phyloP scores from a whole-genome alignment of 2,113 vertebrate species.

The Mus spicilegus region DNA sequence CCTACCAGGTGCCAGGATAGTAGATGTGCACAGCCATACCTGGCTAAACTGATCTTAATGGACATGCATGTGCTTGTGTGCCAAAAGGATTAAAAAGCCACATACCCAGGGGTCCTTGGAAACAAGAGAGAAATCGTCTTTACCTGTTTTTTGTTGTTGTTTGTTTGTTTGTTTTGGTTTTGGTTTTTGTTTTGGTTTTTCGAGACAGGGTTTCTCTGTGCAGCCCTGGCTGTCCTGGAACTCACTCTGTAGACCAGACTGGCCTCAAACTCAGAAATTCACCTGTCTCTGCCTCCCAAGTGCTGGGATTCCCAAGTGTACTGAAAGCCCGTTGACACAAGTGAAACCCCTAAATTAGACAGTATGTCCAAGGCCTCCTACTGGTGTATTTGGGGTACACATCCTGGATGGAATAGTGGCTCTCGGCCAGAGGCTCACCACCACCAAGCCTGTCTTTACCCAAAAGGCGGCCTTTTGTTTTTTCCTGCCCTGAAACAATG shows the following conservation, averaged over 20 bases:
- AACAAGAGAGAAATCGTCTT: conserved; percentile 18
- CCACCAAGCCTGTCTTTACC: not conserved
- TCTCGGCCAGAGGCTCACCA: not conserved
- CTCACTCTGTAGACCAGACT: too few species aligned
- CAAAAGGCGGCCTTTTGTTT: not conserved
- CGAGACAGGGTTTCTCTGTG: too few species aligned
- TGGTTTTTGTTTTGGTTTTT: too few species aligned
- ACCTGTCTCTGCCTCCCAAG: too few species aligned
- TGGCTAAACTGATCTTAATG: not conserved
- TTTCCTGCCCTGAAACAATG: not conserved
- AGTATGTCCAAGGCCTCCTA: not conserved
- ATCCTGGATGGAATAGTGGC: not conserved
- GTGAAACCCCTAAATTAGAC: not conserved
- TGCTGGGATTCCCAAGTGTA: too few species aligned
- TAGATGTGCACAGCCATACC: not conserved
- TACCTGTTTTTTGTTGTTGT: not conserved
- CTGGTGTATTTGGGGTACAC: not conserved
- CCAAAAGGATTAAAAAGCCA: not conserved
- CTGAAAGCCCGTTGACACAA: not conserved
- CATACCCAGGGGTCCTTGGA: not conserved
- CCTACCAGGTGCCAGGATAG: not conserved
- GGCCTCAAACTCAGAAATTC: too few species aligned
- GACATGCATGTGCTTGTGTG: not conserved
- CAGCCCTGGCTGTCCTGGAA: too few species aligned
- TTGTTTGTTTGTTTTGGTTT: too few species aligned